Evolutionary conservation across 2,113 vertebrate species (phyloP).

Genomic region (Fregetta grallaria): DNA sequence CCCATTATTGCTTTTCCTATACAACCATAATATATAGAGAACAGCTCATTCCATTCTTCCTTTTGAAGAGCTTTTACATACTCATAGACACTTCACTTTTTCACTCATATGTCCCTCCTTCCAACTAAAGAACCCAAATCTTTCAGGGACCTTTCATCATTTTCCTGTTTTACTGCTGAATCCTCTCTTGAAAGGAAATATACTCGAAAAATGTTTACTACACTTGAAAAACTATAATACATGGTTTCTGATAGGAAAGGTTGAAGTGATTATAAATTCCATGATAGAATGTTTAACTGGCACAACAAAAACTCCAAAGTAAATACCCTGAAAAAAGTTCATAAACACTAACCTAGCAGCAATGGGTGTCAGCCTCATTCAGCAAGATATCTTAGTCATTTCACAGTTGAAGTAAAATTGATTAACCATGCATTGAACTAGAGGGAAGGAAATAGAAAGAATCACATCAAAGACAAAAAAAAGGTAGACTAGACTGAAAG

Average conservation of each 20-base stretch:
- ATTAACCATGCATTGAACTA: neutral
- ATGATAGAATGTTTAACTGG: neutral
- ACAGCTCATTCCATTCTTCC: neutral
- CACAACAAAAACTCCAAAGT: neutral
- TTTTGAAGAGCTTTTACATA: neutral
- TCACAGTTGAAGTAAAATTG: neutral
- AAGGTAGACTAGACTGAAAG: neutral
- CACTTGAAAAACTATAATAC: neutral
- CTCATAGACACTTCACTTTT: neutral
- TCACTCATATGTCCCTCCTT: neutral
- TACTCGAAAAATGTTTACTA: neutral
- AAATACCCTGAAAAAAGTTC: neutral
- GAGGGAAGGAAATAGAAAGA: neutral
- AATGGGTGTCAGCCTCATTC: neutral
- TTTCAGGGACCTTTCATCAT: neutral
- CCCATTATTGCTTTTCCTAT: neutral
- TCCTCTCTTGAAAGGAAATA: neutral
- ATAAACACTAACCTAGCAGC: neutral
- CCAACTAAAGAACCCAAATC: neutral
- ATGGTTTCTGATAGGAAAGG: neutral
- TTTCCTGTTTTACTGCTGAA: neutral
- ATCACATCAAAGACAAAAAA: neutral
- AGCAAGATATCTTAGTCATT: neutral
- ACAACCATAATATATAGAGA: neutral
- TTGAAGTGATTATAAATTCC: neutral